Percentiles rank a stretch among this genome's conserved stretches.
phyloP scores from a whole-genome alignment of 2,113 vertebrate genomes.

The Tetrao urogallus region DNA sequence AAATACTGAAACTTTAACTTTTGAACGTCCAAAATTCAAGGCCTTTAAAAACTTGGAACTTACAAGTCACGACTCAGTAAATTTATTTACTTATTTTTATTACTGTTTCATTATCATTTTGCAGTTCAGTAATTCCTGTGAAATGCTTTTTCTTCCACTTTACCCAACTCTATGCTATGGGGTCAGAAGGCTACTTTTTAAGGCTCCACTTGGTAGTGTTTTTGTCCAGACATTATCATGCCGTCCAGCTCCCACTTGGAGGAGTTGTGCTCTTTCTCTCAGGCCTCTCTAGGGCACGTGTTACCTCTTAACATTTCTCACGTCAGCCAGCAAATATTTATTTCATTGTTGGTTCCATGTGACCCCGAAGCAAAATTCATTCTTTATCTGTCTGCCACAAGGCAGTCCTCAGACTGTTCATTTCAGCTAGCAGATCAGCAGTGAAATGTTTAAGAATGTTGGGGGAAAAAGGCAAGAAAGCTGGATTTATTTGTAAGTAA shows the following conservation, averaged over 20 bases:
- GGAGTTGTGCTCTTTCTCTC: background rate
- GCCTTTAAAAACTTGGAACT: background rate
- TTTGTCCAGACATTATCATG: background rate
- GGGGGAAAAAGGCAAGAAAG: background rate
- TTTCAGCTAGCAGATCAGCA: background rate
- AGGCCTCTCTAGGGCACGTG: fast-evolving
- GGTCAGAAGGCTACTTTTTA: background rate
- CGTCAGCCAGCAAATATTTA: background rate
- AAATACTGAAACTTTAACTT: background rate
- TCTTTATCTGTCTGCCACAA: background rate
- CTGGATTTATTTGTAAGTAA: background rate
- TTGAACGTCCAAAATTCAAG: background rate
- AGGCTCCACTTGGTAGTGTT: background rate
- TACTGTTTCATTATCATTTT: background rate
- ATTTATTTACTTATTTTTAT: background rate
- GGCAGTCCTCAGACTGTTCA: background rate
- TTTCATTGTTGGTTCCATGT: background rate
- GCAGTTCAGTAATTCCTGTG: background rate
- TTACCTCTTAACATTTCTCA: background rate
- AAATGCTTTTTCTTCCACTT: background rate
- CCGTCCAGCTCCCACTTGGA: fast-evolving
- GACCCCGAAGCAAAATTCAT: background rate
- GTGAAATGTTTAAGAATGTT: background rate
- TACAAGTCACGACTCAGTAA: background rate
- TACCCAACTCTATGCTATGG: background rate